A percentile compares a stretch with the other conserved stretches of the same genome.
Conservation (phyloP, 2,797 vertebrate species). For the Sardinella longiceps region DNA sequence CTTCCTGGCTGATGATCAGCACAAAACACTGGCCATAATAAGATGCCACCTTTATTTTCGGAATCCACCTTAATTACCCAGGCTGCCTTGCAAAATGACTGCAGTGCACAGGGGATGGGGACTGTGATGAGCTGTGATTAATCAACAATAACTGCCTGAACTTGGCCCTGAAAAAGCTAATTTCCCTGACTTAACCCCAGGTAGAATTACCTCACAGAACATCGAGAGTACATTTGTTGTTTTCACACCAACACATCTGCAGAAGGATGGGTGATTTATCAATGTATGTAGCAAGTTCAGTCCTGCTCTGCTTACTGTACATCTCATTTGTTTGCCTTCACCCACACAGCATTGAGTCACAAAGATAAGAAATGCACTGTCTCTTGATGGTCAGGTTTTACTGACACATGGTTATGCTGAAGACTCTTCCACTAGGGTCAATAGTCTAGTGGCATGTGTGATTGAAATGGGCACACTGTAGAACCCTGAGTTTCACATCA, state of each 20-base stretch:
- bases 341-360: not conserved
- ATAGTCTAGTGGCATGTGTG: no score
- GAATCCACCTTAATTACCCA: not conserved
- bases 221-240: not conserved
- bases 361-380: not conserved
- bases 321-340: no score
- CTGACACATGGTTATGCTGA: not conserved
- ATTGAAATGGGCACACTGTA: no score
- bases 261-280: not conserved
- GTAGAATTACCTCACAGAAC: not conserved
- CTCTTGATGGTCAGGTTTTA: not conserved
- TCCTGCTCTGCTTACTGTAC: no score
- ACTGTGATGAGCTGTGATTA: not conserved
- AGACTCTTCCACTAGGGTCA: no score
- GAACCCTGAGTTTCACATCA: no score
- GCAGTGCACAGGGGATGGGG: not conserved
- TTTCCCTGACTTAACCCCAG: not conserved
- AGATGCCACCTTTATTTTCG: not conserved
- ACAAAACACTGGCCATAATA: not conserved
- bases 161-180: not conserved
- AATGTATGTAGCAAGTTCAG: not conserved
- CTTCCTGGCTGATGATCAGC: not conserved
- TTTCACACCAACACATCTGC: not conserved
- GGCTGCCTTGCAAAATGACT: not conserved
- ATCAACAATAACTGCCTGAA: not conserved